These are phyloP conservation scores for Palythoa caribaeorum DNA, from an alignment of 92 coral and sea anemone genomes.

Conservation along the genomic window DNA sequence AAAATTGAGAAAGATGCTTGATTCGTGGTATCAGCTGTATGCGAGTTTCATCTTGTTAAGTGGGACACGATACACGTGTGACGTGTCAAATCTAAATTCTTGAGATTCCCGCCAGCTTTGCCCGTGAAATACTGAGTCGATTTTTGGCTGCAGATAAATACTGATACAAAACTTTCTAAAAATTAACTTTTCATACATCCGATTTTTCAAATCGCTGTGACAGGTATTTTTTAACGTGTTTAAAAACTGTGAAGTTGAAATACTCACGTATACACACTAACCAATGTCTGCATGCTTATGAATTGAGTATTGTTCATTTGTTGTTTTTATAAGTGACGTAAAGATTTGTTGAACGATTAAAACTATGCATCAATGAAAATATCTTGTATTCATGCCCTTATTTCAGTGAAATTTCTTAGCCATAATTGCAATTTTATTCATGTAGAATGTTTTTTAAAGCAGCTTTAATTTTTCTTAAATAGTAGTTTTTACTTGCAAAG, in stretches of 20 bases:
- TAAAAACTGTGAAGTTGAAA: neutral
- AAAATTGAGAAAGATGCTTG: neutral
- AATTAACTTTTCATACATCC: neutral
- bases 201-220: neutral
- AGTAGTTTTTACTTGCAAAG: too few species aligned
- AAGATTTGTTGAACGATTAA: too few species aligned
- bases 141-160: neutral
- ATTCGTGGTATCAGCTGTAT: neutral
- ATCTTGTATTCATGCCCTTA: too few species aligned
- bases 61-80: slow-evolving; percentile 3
- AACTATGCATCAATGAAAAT: too few species aligned
- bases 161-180: neutral
- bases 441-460: too few species aligned
- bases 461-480: too few species aligned
- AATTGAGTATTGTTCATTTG: neutral
- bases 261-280: neutral
- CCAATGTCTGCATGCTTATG: neutral
- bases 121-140: neutral
- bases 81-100: slow-evolving; percentile 29
- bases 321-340: too few species aligned
- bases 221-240: neutral
- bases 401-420: too few species aligned
- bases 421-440: too few species aligned
- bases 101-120: slow-evolving; percentile 16
- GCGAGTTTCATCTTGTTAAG: neutral